Conservation (phyloP, 2,888 invertebrate genomes). For the Nephrocerus scutellatus region DNA sequence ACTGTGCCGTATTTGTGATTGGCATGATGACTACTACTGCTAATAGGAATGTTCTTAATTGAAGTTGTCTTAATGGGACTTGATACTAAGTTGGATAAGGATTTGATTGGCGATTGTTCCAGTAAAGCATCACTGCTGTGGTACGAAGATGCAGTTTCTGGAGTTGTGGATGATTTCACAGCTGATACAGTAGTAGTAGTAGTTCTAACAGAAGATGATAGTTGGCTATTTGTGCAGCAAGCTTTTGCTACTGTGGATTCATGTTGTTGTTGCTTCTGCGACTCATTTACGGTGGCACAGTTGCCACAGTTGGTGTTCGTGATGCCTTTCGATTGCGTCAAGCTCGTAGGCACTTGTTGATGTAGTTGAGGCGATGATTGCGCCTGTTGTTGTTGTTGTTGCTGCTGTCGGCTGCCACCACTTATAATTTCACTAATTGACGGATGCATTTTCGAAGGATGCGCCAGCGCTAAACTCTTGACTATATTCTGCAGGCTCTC, state of each 20-base stretch:
- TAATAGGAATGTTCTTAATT: conserved; percentile 39
- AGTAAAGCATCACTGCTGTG: conserved; percentile 23
- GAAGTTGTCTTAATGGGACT: conserved; percentile 49
- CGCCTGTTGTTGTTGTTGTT: not conserved
- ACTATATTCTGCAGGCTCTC: conserved; percentile 41
- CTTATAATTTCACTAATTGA: conserved; percentile 6
- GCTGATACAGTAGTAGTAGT: no score
- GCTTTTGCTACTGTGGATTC: no score
- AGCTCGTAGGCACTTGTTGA: not conserved
- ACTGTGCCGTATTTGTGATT: no score
- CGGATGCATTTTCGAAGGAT: conserved; percentile 25
- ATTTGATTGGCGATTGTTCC: conserved; percentile 56
- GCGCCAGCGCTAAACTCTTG: conserved; percentile 37
- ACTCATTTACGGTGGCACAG: no score
- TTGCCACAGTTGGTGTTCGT: no score
- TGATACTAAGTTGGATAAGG: conserved; percentile 57
- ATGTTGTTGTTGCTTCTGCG: no score
- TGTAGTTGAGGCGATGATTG: conserved; percentile 7
- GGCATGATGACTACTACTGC: no score
- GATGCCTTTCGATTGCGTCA: conserved; percentile 1
- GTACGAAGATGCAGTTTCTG: conserved; percentile 7
- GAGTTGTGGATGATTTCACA: no score
- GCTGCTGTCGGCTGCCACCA: conserved; percentile 4
- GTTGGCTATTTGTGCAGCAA: no score
- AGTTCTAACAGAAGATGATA: no score